A percentile compares a stretch with the other conserved stretches of the same genome.
Conservation (phyloP, 2,888 invertebrate genomes). For the Zeuzera pyrina region DNA sequence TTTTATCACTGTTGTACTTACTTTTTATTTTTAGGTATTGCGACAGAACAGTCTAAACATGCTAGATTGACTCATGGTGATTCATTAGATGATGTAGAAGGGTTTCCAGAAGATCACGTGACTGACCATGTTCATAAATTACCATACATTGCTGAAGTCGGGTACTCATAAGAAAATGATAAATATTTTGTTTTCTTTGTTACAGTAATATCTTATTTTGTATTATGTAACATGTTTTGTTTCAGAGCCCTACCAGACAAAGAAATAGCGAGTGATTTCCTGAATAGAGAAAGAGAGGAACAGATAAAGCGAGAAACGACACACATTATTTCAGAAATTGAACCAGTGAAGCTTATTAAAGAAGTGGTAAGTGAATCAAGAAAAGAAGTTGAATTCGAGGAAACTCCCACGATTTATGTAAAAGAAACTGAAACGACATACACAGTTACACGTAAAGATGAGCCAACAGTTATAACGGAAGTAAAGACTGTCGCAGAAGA, state of each 20-base stretch:
- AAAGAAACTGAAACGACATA: slow-evolving; percentile 33
- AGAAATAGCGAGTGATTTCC: slow-evolving; percentile 40
- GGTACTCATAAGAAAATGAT: slow-evolving; percentile 32
- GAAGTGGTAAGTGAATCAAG: slow-evolving; percentile 14
- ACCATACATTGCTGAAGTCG: slow-evolving; percentile 62
- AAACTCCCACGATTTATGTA: slow-evolving; percentile 24
- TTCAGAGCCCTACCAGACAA: slow-evolving; percentile 37
- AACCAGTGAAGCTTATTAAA: slow-evolving; percentile 6
- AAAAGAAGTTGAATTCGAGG: slow-evolving; percentile 1
- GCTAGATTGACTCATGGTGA: slow-evolving; percentile 59
- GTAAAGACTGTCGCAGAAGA: slow-evolving; percentile 25
- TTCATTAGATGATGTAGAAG: slow-evolving; percentile 68
- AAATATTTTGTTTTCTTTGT: background rate
- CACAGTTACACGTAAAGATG: slow-evolving; percentile 23
- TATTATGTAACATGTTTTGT: slow-evolving; percentile 7
- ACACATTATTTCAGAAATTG: slow-evolving; percentile 8
- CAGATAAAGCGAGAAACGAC: slow-evolving; percentile 44
- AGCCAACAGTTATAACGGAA: slow-evolving; percentile 23
- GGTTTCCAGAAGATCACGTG: slow-evolving; percentile 64
- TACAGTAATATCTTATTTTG: background rate
- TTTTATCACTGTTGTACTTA: too few relatives aligned
- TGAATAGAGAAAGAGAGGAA: slow-evolving; percentile 49
- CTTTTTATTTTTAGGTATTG: slow-evolving; percentile 27
- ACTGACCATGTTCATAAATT: slow-evolving; percentile 58
- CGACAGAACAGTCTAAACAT: slow-evolving; percentile 34